These are phyloP conservation scores for Thereva unica DNA, from an alignment of 2,888 invertebrate genomes.

Conservation along the genomic window DNA sequence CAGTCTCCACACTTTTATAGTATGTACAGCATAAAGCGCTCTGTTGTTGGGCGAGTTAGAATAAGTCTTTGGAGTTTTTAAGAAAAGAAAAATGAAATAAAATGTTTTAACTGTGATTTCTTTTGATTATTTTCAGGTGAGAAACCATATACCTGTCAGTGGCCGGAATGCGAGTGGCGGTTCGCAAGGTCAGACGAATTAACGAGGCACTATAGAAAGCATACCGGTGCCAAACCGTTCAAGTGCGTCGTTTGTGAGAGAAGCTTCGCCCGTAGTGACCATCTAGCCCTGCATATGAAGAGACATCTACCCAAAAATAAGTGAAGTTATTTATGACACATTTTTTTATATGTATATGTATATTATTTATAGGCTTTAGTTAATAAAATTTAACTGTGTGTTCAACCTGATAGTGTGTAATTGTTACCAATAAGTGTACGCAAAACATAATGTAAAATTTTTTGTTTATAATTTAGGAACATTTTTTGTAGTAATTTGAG, in stretches of 20 bases:
- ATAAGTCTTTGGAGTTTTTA: no score
- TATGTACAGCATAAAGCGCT: no score
- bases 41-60: no score
- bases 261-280: slow-evolving; percentile 93
- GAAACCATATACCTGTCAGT: slow-evolving; percentile 96
- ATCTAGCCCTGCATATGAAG: slow-evolving; percentile 95
- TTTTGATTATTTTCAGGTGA: slow-evolving; percentile 70
- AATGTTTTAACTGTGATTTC: not conserved
- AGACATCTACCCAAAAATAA: slow-evolving; percentile 85
- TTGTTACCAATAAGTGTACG: no score
- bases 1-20: slow-evolving; percentile 11
- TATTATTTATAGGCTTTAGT: no score
- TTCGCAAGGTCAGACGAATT: slow-evolving; percentile 95
- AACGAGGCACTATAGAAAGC: slow-evolving; percentile 95
- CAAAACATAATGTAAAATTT: no score
- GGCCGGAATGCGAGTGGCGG: slow-evolving; percentile 98
- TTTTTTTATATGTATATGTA: no score
- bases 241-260: slow-evolving; percentile 94
- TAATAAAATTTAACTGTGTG: no score
- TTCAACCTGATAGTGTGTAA: no score
- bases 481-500: no score
- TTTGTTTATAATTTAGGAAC: no score
- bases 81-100: no score
- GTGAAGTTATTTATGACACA: slow-evolving; percentile 42
- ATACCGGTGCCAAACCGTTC: slow-evolving; percentile 96